Base-by-base conservation (phyloP, 2,797 vertebrate genomes). In the Xerus rutilus region DNA sequence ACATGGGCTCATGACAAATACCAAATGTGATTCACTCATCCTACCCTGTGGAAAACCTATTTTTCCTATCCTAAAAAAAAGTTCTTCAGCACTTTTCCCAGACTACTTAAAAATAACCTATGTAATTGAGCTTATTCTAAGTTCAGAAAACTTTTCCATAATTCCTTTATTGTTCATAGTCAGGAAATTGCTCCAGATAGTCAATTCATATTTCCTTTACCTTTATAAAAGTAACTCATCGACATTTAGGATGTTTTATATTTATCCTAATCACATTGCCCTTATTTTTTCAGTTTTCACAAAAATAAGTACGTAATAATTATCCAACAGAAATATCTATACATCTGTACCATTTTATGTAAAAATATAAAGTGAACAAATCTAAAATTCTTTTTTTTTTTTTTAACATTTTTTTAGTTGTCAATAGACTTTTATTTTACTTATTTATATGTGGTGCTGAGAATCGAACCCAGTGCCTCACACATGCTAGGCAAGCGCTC, bases 121-220 rank as follows among this genome's bases (percentile, higher is more conserved):
- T 78, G 35, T 89, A 70, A 79, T 0, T 95, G 86, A 95, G 67
- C 59, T 83, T 86, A 54, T 86, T 76, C 83, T 49, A 91, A 43
- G 57, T 47, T 93, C 59, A 92, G 74, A 86, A 96, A 93, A 30
- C 90, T 95, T 35, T 89, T 96, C 76, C 86, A 92, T 94, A 93
- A 96, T 96, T 94, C 84, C 94, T 91, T 96, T 96, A 91, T 95
- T 95, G 65, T 95, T 95, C 17, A 2, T 84, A 94, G 13, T 86
- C 67, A 93, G 70, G 74, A 95, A 85, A 86, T 70, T 10, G 1
- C 28, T 79, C 45, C 8, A 7, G 70, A 65, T 96, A 70, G 57
- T 90, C 72, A 84, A 81, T 45, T 89, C 39, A 81, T 65, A 89
- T 94, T 86, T 89, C 30, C n/a, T 93, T 95, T 94, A 65, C n/a